phyloP scores from a whole-genome alignment of 1,140 invertebrate species.

The Aphis gossypii region DNA sequence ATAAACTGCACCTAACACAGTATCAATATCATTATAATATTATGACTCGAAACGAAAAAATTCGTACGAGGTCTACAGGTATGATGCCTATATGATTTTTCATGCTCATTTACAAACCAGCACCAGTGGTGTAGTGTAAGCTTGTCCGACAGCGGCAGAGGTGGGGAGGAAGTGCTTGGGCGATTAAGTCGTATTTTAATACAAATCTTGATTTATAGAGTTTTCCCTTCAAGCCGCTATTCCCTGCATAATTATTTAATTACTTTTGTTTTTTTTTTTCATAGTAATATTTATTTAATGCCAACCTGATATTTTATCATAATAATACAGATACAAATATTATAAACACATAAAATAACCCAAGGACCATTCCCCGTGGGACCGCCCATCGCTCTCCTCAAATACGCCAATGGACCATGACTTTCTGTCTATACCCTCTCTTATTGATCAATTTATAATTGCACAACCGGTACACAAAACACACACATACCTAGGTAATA shows the following conservation, averaged over 20 bases:
- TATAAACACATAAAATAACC: background rate
- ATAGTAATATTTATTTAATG: background rate
- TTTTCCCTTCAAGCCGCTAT: background rate
- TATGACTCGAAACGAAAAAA: background rate
- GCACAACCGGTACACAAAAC: background rate
- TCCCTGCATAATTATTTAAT: background rate
- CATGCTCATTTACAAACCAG: background rate
- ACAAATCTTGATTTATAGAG: background rate
- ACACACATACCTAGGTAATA: background rate
- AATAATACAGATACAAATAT: background rate
- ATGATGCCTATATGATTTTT: background rate
- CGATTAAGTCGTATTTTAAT: background rate
- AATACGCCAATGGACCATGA: background rate
- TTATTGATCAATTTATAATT: background rate
- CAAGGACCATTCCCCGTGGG: background rate
- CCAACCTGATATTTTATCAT: background rate
- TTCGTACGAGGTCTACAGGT: constrained; percentile 3
- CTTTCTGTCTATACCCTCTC: background rate
- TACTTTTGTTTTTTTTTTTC: background rate
- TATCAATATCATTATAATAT: background rate
- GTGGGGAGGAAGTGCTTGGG: no score
- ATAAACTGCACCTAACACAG: background rate
- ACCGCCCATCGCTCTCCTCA: background rate
- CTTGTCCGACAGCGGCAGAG: background rate
- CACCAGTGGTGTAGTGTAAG: background rate